phyloP scores from a whole-genome alignment of 2,888 invertebrate species.

The Rhopalosiphum nymphaeae region DNA sequence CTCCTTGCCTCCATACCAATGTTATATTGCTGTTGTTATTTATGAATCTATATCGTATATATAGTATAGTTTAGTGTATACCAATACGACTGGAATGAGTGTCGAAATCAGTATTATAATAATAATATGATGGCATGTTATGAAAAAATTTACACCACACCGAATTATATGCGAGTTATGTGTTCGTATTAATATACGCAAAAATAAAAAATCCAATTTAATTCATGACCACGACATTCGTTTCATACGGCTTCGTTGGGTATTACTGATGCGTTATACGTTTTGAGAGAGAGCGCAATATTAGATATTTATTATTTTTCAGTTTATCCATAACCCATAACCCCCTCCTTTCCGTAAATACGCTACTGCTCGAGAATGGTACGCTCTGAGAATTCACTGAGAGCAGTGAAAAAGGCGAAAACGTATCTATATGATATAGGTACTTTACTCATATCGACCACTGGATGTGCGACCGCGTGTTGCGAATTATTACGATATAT shows the following conservation, averaged over 20 bases:
- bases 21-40: background rate
- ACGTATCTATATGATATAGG: background rate
- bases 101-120: background rate
- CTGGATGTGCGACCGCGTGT: background rate
- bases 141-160: background rate
- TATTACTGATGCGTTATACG: background rate
- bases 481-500: background rate
- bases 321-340: too few species aligned
- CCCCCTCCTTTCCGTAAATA: background rate
- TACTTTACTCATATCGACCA: background rate
- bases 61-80: background rate
- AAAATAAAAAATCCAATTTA: background rate
- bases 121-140: background rate
- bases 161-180: background rate
- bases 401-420: background rate
- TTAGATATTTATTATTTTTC: background rate
- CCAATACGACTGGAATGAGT: background rate
- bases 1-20: background rate
- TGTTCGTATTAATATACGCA: background rate
- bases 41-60: background rate
- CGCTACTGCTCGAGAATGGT: background rate
- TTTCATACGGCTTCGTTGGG: background rate
- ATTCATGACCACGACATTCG: background rate
- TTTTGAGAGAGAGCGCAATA: background rate
- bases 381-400: background rate